Base-by-base conservation (phyloP, 2,888 invertebrate species). In the Ophion ellenae region DNA sequence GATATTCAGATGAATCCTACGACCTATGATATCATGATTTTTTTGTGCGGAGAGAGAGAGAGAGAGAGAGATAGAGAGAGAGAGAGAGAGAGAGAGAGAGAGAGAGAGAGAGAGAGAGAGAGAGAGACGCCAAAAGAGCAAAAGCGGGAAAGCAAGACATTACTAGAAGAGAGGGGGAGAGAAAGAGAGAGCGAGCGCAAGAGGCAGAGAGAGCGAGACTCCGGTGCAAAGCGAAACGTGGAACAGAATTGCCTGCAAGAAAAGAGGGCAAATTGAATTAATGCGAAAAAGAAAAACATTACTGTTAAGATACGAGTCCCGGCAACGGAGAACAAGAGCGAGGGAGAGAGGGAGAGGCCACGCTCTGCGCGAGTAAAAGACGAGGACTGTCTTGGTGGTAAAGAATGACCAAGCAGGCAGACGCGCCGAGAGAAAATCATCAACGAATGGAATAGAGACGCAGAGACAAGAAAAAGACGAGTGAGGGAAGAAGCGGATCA, bases 231-330 rank as follows among this genome's bases (percentile, higher is more conserved):
- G 63, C 47, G 85, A 81, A 86, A 88, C 83, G 88, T 87, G 75
- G 83, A 81, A 81, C 88, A 83, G 85, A 87, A 90, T 89, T 89
- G 87, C 86, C 87, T 84, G 77, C 82, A 83, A 86, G 83, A 86
- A 86, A 86, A 84, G 87, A 87, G 85, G 87, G 87, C 87, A 90
- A 92, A 92, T 92, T 90, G 90, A 91, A 91, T 92, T 92, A 92
- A 92, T 91, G 89, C 88, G 87, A 87, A 85, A 86, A 87, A 87
- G 86, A 87, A 81, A 86, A 88, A 81, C 74, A 85, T 84, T 57
- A 83, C 67, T 47, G 81, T 74, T 84, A 84, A 84, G 83, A 86
- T 84, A 87, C 80, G 84, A 86, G 83, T 73, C 73, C 74, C 57
- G 71, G 32, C 36, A 71, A 47, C 14, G 67, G 47, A 57, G 81